phyloP scores from a whole-genome alignment of 1,140 invertebrate genomes.

The Periplaneta americana region DNA sequence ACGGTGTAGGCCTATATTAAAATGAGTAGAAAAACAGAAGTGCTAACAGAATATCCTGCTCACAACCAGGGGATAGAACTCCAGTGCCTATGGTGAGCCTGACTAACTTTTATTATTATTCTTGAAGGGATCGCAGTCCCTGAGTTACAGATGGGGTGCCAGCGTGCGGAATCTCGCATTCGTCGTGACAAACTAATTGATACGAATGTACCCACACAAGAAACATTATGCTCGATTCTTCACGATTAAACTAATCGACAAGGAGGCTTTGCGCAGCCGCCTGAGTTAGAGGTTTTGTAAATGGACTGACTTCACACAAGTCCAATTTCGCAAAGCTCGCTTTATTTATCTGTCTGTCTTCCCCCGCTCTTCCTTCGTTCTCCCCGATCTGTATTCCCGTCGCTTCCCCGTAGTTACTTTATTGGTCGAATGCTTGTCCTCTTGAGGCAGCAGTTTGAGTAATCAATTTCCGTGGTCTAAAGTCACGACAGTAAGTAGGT shows the following conservation, averaged over 20 bases:
- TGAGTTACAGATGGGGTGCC: no score
- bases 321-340: background rate
- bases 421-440: background rate
- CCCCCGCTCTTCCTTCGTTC: background rate
- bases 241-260: background rate
- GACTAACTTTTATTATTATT: no score
- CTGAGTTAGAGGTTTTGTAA: background rate
- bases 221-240: background rate
- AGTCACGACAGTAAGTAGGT: no score
- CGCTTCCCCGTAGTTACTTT: background rate
- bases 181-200: background rate
- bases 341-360: background rate
- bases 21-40: no score
- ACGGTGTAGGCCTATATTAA: no score
- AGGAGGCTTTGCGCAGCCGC: background rate
- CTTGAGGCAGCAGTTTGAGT: background rate
- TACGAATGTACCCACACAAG: background rate
- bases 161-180: background rate
- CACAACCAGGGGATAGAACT: no score
- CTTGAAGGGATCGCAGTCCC: no score
- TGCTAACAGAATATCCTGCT: no score
- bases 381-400: background rate
- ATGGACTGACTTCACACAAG: background rate
- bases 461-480: background rate
- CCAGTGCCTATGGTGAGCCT: no score